Evolutionary conservation across 2,888 invertebrate genomes (phyloP).

Genomic region (Idaea biselata): DNA sequence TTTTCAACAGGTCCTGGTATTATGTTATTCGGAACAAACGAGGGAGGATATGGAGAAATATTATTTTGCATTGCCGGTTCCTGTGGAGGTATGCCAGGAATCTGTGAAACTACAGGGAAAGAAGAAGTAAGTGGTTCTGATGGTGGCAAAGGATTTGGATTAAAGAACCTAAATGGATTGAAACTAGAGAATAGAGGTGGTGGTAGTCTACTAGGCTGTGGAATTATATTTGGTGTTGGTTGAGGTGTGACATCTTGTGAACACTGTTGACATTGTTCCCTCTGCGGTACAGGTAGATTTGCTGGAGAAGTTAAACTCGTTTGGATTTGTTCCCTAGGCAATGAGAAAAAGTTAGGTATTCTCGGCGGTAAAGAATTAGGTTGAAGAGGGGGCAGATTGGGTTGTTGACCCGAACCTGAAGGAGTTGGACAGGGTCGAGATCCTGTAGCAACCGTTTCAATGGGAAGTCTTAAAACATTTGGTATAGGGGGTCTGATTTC

Average conservation of each 20-base stretch:
- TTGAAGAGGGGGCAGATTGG: conserved; percentile 1
- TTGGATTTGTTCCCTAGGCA: background rate
- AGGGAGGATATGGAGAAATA: background rate
- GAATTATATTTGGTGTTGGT: background rate
- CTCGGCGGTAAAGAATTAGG: conserved; percentile 9
- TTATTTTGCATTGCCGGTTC: background rate
- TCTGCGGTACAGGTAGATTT: background rate
- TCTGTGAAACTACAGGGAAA: background rate
- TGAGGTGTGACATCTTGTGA: background rate
- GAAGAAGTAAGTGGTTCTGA: background rate
- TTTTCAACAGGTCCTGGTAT: background rate
- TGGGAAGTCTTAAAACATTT: background rate
- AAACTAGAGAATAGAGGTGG: background rate
- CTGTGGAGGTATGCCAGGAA: background rate
- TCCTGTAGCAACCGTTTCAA: background rate
- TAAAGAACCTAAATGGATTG: background rate
- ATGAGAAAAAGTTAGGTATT: background rate
- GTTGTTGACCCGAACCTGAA: background rate
- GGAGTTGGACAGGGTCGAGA: background rate
- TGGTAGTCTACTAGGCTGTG: background rate
- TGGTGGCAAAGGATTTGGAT: background rate
- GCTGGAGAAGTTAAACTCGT: background rate
- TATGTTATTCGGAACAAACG: background rate
- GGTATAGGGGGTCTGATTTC: conserved; percentile 3
- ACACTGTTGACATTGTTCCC: background rate